Evolutionary conservation across 2,113 vertebrate species (phyloP).

Genomic region (Hystrix cristata): DNA sequence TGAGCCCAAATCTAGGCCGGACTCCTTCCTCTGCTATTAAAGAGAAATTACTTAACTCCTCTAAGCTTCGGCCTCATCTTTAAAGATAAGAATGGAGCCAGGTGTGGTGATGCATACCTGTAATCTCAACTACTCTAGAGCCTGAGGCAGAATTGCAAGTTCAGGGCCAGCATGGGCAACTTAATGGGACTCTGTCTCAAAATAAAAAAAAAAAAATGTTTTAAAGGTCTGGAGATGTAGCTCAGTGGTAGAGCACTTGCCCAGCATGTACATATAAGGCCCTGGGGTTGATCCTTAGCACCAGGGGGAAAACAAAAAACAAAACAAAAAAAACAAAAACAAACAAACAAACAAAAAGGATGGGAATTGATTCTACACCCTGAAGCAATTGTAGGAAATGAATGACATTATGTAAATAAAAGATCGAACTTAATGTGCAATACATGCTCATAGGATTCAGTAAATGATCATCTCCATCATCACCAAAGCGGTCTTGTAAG

Average conservation of each 20-base stretch:
- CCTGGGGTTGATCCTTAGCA: not conserved
- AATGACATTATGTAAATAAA: constrained; percentile 37
- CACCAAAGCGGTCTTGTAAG: not conserved
- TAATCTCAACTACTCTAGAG: not conserved
- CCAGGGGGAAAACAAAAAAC: not conserved
- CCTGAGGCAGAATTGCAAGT: not conserved
- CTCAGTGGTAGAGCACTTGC: not conserved
- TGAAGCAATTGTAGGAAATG: constrained; percentile 44
- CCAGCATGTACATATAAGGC: not conserved
- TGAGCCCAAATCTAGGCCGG: not conserved
- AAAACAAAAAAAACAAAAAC: not conserved
- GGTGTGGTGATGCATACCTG: not conserved
- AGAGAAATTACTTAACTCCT: not conserved
- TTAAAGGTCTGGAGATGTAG: not conserved
- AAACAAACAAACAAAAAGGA: not conserved
- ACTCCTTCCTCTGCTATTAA: not conserved
- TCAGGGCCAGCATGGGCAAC: not conserved
- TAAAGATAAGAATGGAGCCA: constrained; percentile 15
- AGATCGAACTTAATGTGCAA: not conserved
- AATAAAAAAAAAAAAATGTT: not conserved
- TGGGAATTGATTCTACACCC: not conserved
- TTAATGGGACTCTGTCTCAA: not conserved
- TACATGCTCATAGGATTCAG: not conserved
- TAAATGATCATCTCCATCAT: not conserved
- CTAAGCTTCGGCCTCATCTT: constrained; percentile 8